Percentiles rank a stretch among this genome's conserved stretches.
Conservation (phyloP, 2,888 invertebrate species). For the Nowickia ferox region DNA sequence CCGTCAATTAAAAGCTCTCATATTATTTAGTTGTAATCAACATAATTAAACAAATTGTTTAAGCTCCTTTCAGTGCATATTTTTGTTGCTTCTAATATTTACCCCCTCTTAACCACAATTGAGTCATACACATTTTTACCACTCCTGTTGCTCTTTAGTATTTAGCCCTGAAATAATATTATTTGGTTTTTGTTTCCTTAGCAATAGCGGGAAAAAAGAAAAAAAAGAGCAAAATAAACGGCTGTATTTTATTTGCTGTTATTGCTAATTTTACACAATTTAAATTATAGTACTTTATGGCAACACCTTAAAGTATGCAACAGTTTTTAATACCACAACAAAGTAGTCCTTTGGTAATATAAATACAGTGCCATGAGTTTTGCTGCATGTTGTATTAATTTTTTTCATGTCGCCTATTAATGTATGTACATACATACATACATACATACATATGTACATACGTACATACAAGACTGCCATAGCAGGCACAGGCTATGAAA, state of each 20-base stretch:
- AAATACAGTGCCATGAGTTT: constrained; percentile 61
- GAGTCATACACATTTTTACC: background rate
- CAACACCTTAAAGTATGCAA: constrained; percentile 76
- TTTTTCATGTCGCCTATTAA: constrained; percentile 18
- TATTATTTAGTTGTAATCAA: background rate
- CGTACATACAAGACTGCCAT: constrained; percentile 10
- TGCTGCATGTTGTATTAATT: constrained; percentile 7
- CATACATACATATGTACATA: background rate
- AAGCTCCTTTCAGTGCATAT: background rate
- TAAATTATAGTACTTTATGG: constrained; percentile 73
- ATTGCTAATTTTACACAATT: constrained; percentile 69
- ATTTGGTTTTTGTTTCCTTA: constrained; percentile 25
- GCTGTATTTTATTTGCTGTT: constrained; percentile 46
- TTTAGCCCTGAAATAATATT: constrained; percentile 44
- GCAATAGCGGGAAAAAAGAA: constrained; percentile 5
- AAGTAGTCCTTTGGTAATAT: constrained; percentile 73
- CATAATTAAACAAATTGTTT: background rate
- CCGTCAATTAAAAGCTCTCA: no score
- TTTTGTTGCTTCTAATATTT: background rate
- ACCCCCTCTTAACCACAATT: background rate
- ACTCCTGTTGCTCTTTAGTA: constrained; percentile 36
- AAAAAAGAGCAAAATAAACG: background rate
- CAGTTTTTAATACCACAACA: constrained; percentile 73
- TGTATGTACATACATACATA: background rate
- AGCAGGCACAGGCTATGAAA: constrained; percentile 35